Evolutionary conservation across 2,797 vertebrate genomes (phyloP).

Genomic region (Champsocephalus esox): DNA sequence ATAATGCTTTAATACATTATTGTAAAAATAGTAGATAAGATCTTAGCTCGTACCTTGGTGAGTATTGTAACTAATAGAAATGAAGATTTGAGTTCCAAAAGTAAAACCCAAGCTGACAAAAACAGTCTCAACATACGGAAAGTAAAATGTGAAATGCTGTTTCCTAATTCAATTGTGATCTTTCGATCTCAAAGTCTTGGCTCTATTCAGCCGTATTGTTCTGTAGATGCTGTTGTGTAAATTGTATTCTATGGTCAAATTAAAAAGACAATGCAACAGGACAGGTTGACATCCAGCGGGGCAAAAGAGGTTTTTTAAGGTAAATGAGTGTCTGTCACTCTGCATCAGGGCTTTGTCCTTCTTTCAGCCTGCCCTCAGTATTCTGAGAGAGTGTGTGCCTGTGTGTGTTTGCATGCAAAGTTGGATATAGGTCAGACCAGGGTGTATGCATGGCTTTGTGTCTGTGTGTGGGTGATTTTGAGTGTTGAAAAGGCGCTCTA

Average conservation of each 20-base stretch:
- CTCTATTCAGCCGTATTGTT: background rate
- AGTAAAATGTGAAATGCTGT: too few species aligned
- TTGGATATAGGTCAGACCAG: constrained; percentile 64
- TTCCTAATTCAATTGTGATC: background rate
- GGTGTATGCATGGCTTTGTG: constrained; percentile 43
- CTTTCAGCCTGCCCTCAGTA: constrained; percentile 64
- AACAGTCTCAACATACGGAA: background rate
- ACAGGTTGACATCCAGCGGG: constrained; percentile 28
- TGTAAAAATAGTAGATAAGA: too few species aligned
- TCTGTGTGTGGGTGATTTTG: constrained; percentile 25
- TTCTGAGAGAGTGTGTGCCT: constrained; percentile 18
- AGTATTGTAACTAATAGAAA: background rate
- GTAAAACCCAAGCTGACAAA: too few species aligned
- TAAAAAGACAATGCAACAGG: background rate
- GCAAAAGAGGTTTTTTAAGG: constrained; percentile 29
- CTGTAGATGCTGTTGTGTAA: background rate
- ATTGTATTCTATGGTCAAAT: background rate
- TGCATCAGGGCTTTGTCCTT: constrained; percentile 60
- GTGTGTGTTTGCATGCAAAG: constrained; percentile 44
- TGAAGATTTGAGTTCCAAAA: too few species aligned
- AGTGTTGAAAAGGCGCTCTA: constrained; percentile 65
- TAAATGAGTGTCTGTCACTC: constrained; percentile 51
- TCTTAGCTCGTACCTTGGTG: too few species aligned
- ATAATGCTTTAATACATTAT: too few species aligned
- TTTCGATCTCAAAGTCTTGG: background rate